Conservation (phyloP, 2,797 vertebrate species). For the Gallirallus australis region DNA sequence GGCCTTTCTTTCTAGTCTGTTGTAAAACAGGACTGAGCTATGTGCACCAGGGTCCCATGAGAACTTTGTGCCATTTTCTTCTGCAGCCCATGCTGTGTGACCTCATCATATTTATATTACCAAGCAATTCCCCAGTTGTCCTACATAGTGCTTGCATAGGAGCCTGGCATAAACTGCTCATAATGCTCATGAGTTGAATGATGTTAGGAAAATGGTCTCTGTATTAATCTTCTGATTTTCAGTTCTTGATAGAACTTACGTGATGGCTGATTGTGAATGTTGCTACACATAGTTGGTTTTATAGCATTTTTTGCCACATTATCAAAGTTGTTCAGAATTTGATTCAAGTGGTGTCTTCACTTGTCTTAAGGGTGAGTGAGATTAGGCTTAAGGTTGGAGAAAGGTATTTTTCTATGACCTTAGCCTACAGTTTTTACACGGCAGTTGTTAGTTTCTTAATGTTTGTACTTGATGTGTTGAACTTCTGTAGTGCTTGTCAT, state of each 20-base stretch:
- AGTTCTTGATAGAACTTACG: neutral
- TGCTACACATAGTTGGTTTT: neutral
- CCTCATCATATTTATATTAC: neutral
- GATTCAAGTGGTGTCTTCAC: neutral
- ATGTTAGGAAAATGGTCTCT: neutral
- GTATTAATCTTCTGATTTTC: neutral
- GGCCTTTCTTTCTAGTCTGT: neutral
- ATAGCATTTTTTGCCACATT: neutral
- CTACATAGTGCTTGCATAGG: neutral
- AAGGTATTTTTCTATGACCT: neutral
- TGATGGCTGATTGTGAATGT: neutral
- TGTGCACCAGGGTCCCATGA: accelerated
- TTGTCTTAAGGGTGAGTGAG: neutral
- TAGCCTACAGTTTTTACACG: neutral
- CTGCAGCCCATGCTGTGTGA: neutral
- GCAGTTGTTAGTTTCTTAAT: neutral
- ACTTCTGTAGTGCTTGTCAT: neutral
- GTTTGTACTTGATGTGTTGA: neutral
- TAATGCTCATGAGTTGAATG: neutral
- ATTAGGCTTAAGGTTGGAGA: neutral
- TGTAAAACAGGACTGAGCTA: neutral
- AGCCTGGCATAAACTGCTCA: neutral
- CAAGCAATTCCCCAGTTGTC: neutral
- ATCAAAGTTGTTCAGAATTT: neutral
- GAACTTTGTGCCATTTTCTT: neutral